Conservation (phyloP, 37 sponge, comb jelly and placozoan species). For the Spongia lamella region DNA sequence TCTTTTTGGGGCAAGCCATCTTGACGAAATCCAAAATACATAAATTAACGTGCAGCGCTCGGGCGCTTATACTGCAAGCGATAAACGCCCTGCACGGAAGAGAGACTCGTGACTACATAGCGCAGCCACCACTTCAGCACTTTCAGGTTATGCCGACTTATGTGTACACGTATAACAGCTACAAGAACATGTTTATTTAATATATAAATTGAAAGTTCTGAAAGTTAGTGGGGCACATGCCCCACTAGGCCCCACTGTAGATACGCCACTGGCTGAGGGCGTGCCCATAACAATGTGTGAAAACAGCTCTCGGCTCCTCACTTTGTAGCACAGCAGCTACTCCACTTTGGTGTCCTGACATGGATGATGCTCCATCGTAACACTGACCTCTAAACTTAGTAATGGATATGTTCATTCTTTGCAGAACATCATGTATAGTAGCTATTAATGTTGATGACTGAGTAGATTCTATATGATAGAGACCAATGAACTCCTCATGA, state of each 20-base stretch:
- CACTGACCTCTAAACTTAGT: not conserved
- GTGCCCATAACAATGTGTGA: slow-evolving; percentile 5
- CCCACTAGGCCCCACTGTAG: too few species aligned
- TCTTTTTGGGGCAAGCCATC: too few species aligned
- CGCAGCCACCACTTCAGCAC: too few species aligned
- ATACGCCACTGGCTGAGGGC: not conserved
- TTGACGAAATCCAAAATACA: too few species aligned
- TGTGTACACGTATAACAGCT: not conserved
- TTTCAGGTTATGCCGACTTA: too few species aligned
- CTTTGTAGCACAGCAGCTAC: not conserved
- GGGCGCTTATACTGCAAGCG: too few species aligned
- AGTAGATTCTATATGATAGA: not conserved
- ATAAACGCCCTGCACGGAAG: too few species aligned
- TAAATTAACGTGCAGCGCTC: too few species aligned
- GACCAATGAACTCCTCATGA: slow-evolving; percentile 1
- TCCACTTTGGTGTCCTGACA: not conserved
- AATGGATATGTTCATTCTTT: not conserved
- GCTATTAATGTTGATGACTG: not conserved
- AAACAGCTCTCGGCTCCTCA: not conserved
- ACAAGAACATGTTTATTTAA: not conserved
- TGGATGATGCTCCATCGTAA: not conserved
- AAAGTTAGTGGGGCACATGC: too few species aligned
- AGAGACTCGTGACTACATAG: too few species aligned
- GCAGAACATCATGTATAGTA: not conserved
- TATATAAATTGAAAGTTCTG: too few species aligned